Conservation (phyloP, 2,797 vertebrate species). For the Pseudotriccus pelzelni region DNA sequence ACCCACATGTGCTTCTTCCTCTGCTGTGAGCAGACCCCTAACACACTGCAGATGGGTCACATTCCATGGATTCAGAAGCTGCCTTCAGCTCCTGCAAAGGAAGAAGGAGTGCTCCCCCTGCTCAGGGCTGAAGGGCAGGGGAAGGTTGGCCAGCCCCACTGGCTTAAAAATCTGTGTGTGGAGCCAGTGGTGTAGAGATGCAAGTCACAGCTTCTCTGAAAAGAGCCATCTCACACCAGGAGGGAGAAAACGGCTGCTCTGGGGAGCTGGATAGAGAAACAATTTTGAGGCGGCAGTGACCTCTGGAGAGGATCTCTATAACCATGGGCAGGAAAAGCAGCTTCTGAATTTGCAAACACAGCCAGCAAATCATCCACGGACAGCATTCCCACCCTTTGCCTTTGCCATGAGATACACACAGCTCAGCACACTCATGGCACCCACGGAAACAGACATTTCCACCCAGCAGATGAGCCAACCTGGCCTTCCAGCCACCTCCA, state of each 20-base stretch:
- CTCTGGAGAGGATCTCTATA: not conserved
- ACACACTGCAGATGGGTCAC: constrained; percentile 61
- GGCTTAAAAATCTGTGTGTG: not conserved
- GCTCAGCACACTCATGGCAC: not conserved
- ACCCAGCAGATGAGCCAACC: not conserved
- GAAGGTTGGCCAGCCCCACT: not conserved
- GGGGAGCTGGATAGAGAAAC: not conserved
- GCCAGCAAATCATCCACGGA: not conserved
- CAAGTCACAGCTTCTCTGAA: not conserved
- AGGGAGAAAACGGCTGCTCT: not conserved
- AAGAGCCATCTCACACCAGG: not conserved
- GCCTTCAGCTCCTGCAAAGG: not conserved
- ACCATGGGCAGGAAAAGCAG: not conserved
- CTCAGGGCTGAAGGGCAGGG: not conserved
- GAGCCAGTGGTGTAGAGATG: not conserved
- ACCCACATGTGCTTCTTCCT: constrained; percentile 62
- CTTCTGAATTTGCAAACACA: not conserved
- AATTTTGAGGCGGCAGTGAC: not conserved
- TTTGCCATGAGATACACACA: not conserved
- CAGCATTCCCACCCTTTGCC: not conserved
- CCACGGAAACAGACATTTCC: not conserved
- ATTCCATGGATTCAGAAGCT: constrained; percentile 61
- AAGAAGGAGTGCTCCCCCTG: not conserved
- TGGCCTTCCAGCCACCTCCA: not conserved
- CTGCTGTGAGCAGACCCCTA: not conserved